phyloP scores from a whole-genome alignment of 2,888 invertebrate species.

The Pterobdella sp. region DNA sequence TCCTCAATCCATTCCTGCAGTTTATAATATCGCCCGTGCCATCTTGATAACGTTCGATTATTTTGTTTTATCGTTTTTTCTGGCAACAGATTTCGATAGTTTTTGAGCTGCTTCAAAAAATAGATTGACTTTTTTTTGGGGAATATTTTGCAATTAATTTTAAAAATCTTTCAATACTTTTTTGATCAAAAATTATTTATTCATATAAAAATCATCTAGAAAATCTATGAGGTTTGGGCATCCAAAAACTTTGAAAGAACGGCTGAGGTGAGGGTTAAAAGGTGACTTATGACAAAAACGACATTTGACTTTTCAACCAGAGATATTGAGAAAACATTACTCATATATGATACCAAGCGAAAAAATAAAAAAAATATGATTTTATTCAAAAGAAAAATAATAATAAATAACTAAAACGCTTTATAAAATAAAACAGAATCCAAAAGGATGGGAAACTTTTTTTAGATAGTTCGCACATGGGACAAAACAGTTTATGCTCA shows the following conservation, averaged over 20 bases:
- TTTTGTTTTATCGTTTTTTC: neutral
- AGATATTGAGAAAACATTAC: slow-evolving; percentile 9
- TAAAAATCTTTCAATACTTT: neutral
- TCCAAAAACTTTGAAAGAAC: neutral
- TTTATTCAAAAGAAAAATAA: neutral
- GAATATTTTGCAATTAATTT: neutral
- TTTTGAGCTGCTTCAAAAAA: too few relatives aligned
- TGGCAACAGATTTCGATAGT: neutral
- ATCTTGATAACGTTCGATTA: slow-evolving; percentile 14
- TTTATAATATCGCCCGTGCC: too few relatives aligned
- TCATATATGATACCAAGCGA: neutral
- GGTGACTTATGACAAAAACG: slow-evolving; percentile 1
- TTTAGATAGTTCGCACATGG: too few relatives aligned
- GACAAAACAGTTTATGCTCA: too few relatives aligned
- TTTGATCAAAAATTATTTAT: neutral
- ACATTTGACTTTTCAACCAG: neutral
- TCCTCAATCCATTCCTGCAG: too few relatives aligned
- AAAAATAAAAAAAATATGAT: neutral
- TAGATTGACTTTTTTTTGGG: neutral
- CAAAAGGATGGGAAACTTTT: neutral
- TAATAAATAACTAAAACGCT: neutral
- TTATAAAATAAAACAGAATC: neutral
- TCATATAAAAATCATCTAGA: neutral
- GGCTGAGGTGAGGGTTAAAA: neutral
- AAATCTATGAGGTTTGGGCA: neutral